Evolutionary conservation across 2,888 invertebrate genomes (phyloP).

Genomic region (Petrolisthes cinctipes): DNA sequence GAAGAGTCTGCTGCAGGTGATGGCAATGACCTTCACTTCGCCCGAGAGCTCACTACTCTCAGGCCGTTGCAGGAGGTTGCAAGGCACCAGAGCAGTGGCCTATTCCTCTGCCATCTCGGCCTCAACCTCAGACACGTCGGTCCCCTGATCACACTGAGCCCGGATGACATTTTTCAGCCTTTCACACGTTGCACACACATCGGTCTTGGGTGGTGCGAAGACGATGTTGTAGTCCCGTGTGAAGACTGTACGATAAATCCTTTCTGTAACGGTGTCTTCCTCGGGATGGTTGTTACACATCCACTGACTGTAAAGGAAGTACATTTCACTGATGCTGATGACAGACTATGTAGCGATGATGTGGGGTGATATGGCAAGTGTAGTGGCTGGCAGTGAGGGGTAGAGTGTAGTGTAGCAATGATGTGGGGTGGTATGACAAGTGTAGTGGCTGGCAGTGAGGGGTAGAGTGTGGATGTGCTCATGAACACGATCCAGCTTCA

Average conservation of each 20-base stretch:
- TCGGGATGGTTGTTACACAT: conserved; percentile 7
- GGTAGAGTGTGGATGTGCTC: conserved; percentile 15
- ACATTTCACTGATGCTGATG: background rate
- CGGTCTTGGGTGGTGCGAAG: conserved; percentile 16
- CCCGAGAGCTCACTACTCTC: background rate
- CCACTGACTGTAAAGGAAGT: conserved; percentile 5
- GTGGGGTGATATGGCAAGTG: background rate
- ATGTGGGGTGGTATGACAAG: background rate
- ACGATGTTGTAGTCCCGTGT: conserved; percentile 19
- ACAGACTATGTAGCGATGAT: conserved; percentile 7
- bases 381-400: no score
- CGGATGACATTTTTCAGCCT: background rate
- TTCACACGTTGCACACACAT: conserved; percentile 26
- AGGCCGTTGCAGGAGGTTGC: conserved; percentile 8
- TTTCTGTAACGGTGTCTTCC: conserved; percentile 13
- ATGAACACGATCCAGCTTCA: conserved; percentile 12
- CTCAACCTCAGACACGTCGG: conserved; percentile 8
- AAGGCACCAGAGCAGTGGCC: background rate
- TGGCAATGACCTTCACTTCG: background rate
- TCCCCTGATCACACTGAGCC: background rate
- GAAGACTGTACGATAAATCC: conserved; percentile 18
- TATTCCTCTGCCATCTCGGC: background rate
- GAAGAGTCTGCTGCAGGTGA: conserved; percentile 20
- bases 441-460: conserved; percentile 14
- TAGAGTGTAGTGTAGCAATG: no score